Percentiles rank a stretch among this genome's conserved stretches.
These are phyloP conservation scores for Bos indicus DNA, from an alignment of 2,113 vertebrate species.

Conservation along the genomic window DNA sequence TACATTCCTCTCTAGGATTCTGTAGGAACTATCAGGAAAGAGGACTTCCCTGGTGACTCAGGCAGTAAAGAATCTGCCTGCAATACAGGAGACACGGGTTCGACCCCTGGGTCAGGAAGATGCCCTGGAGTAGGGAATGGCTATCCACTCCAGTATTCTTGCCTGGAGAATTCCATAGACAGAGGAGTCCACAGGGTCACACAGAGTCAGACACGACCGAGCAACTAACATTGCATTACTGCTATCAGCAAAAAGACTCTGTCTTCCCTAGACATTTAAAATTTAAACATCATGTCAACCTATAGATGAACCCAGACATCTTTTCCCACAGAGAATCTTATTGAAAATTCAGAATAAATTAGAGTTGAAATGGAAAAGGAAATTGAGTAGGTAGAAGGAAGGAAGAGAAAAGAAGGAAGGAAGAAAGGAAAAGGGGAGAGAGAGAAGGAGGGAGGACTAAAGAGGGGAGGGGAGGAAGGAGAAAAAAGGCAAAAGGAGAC, in stretches of 20 bases:
- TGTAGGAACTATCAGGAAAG: neutral
- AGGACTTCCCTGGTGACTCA: neutral
- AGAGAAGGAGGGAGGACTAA: neutral
- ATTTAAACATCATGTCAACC: neutral
- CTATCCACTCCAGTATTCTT: neutral
- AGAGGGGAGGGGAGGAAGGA: neutral
- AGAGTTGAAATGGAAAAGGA: neutral
- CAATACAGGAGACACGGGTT: neutral
- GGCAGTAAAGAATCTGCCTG: neutral
- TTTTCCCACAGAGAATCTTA: neutral
- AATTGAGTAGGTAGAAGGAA: neutral
- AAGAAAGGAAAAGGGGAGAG: no score
- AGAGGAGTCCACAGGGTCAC: neutral
- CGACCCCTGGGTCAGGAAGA: neutral
- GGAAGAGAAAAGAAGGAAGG: no score
- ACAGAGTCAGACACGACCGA: neutral
- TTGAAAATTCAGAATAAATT: neutral
- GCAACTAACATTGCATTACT: neutral
- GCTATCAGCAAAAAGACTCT: neutral
- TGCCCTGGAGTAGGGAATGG: neutral
- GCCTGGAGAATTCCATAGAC: neutral
- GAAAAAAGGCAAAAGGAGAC: neutral
- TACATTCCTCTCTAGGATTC: neutral
- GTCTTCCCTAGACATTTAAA: neutral
- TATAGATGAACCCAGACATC: neutral